Evolutionary conservation across 1,140 invertebrate genomes (phyloP), one percentile per base, ranked within the genome.

Genomic region (Bombus fervidus): DNA sequence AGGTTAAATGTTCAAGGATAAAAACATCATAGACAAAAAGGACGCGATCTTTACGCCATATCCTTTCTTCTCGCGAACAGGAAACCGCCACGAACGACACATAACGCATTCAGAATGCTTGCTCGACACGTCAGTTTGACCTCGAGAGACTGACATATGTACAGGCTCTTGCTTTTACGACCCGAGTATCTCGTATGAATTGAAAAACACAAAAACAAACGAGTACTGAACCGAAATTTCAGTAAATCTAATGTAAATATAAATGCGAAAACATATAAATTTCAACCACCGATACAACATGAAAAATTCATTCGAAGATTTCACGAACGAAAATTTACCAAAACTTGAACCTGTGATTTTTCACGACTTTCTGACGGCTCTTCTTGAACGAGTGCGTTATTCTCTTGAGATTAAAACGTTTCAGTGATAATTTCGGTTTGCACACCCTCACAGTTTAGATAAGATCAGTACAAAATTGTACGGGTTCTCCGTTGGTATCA

Each of bases 21-120:
- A 83, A 69, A 78, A 57, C 59, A 76, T 77, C 73, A 37, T 78
- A 78, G 76, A 47, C 53, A 43, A 85, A 79, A 85, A 85, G 68
- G 47, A 80, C 66, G 68, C 39, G 68, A 80, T 80, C 57, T 64
- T 72, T 57, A 37, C 69, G 47, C 10, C 41, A 34, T 71, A 80
- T 72, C 57, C 77, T 80, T 85, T 85, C 76, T 73, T 85, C 57
- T 31, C 18, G 69, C 76, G 9, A 85, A 72, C 83, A 77, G 83
- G 83, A 85, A 85, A 85, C 41, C 66, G 22, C 68, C 41, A 53
- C 39, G 41, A 80, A 47, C 85, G 80, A 86, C 85, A 62, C 80
- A 83, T 62, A 86, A 86, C 47, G 85, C 80, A 86, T 86, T 82
- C 85, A 76, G 64, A 86, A 76, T 83, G 85, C n/a, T 79, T 68